Evolutionary conservation across 2,888 invertebrate genomes (phyloP).

Genomic region (Hartigia nigra): DNA sequence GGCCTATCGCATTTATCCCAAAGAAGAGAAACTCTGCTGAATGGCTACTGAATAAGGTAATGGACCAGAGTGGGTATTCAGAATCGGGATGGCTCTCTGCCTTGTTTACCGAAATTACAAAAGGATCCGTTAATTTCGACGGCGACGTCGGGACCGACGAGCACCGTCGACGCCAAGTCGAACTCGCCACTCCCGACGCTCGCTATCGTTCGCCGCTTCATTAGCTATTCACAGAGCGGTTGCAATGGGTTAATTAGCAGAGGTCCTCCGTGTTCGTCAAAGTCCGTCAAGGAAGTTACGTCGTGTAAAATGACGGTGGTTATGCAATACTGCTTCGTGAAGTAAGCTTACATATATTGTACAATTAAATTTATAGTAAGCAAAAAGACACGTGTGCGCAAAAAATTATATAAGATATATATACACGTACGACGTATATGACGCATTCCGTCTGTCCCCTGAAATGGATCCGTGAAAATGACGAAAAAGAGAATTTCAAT

Average conservation of each 20-base stretch:
- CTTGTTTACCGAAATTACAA: constrained; percentile 16
- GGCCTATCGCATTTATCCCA: neutral
- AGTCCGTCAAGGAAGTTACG: too few relatives aligned
- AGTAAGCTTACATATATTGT: too few relatives aligned
- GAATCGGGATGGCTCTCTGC: neutral
- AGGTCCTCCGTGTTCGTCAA: neutral
- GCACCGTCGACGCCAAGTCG: neutral
- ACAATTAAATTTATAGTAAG: too few relatives aligned
- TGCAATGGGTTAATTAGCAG: neutral
- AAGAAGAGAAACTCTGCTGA: constrained; percentile 14
- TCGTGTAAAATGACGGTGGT: neutral
- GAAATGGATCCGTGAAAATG: neutral
- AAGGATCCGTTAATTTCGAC: constrained; percentile 11
- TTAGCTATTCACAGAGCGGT: neutral
- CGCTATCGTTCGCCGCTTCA: neutral
- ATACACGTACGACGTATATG: too few relatives aligned
- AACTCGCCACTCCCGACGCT: neutral
- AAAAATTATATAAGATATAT: too few relatives aligned
- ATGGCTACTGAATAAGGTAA: constrained; percentile 23
- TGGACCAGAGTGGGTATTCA: constrained; percentile 14
- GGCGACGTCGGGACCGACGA: neutral
- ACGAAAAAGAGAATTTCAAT: neutral
- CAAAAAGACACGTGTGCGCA: too few relatives aligned
- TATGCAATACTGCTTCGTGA: neutral
- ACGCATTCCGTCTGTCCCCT: too few relatives aligned